Conservation (phyloP, 2,888 invertebrate species). For the Dastarcus helophoroides region DNA sequence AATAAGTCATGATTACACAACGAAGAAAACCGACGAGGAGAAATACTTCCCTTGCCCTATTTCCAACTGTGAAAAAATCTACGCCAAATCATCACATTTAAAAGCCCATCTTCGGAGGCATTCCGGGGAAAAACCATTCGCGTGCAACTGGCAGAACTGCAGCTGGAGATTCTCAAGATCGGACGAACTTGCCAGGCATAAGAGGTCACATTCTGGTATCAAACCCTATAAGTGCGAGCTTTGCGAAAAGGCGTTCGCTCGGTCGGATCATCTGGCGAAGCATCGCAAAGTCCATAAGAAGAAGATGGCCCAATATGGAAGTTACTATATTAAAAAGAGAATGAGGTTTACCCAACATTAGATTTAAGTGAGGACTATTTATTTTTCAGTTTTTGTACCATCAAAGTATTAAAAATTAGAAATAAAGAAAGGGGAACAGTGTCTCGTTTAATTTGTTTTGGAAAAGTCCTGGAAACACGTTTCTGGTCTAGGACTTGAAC, state of each 20-base stretch:
- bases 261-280: slow-evolving; percentile 89
- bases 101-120: slow-evolving; percentile 81
- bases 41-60: slow-evolving; percentile 59
- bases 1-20: slow-evolving; percentile 27
- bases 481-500: too few species aligned
- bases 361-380: slow-evolving; percentile 6
- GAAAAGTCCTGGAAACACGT: too few species aligned
- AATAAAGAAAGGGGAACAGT: too few species aligned
- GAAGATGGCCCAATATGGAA: slow-evolving; percentile 36
- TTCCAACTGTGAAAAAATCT: slow-evolving; percentile 63
- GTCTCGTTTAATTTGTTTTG: too few species aligned
- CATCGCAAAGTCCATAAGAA: slow-evolving; percentile 78
- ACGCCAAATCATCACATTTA: slow-evolving; percentile 82
- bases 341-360: too few species aligned
- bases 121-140: slow-evolving; percentile 52
- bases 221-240: slow-evolving; percentile 85
- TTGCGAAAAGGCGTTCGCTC: slow-evolving; percentile 81
- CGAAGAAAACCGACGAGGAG: slow-evolving; percentile 34
- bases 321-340: slow-evolving; percentile 23
- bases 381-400: too few species aligned
- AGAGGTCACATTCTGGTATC: slow-evolving; percentile 88
- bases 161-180: slow-evolving; percentile 90
- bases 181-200: slow-evolving; percentile 85
- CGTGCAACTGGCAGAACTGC: slow-evolving; percentile 57
- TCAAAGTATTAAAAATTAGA: too few species aligned